Percentiles rank a stretch among this genome's conserved stretches.
Conservation (phyloP, 2,888 invertebrate genomes). For the Eurytoma adleriae region DNA sequence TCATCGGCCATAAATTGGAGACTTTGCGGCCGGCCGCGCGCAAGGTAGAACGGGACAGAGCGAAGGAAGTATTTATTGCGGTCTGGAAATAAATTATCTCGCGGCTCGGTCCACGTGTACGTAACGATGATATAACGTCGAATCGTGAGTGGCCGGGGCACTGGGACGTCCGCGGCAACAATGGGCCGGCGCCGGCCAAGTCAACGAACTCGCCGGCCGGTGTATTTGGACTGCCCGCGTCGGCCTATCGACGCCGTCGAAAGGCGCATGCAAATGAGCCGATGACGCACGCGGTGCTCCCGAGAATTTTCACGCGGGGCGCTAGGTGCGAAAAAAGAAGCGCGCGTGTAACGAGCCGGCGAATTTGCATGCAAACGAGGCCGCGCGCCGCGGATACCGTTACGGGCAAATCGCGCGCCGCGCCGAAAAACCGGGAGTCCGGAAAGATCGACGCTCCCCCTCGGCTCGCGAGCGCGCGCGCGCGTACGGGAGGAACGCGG, state of each 20-base stretch:
- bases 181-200: not conserved
- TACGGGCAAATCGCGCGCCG: not conserved
- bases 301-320: conserved; percentile 43
- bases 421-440: conserved; percentile 53
- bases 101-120: too few species aligned
- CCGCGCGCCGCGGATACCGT: not conserved
- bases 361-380: conserved; percentile 17
- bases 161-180: not conserved
- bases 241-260: too few species aligned
- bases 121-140: too few species aligned
- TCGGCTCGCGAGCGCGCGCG: not conserved
- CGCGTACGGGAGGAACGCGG: conserved; percentile 2
- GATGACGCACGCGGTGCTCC: conserved; percentile 33
- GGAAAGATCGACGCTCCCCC: conserved; percentile 58
- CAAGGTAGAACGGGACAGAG: too few species aligned
- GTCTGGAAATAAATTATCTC: too few species aligned
- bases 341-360: not conserved
- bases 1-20: too few species aligned
- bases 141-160: too few species aligned
- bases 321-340: conserved; percentile 3
- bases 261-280: conserved; percentile 29
- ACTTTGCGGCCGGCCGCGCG: too few species aligned
- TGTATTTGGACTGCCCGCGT: too few species aligned
- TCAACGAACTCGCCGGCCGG: conserved; percentile 18
- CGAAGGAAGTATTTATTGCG: too few species aligned